phyloP scores from a whole-genome alignment of 2,888 invertebrate species.

The Thalpophila matura region DNA sequence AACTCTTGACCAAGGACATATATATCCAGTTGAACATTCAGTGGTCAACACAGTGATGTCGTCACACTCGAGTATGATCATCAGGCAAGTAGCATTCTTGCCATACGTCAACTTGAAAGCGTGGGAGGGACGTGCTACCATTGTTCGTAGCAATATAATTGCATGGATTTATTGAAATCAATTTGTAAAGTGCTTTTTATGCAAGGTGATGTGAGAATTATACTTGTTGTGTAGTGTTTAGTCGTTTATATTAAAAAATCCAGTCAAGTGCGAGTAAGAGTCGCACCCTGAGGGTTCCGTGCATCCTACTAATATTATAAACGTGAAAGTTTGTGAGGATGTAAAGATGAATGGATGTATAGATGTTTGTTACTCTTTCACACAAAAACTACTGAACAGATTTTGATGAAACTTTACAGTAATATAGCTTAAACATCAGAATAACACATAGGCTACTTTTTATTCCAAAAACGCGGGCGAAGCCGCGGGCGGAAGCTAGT shows the following conservation, averaged over 20 bases:
- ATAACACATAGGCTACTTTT: too few relatives aligned
- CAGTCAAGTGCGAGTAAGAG: background rate
- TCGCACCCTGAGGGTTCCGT: too few relatives aligned
- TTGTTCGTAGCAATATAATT: conserved; percentile 59
- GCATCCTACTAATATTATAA: too few relatives aligned
- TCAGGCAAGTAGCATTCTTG: conserved; percentile 58
- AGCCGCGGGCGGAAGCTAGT: too few relatives aligned
- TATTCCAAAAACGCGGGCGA: too few relatives aligned
- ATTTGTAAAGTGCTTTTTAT: conserved; percentile 41
- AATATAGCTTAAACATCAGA: too few relatives aligned
- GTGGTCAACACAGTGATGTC: conserved; percentile 19
- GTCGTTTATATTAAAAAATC: background rate
- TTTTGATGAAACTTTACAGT: too few relatives aligned
- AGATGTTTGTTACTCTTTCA: too few relatives aligned
- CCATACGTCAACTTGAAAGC: conserved; percentile 68
- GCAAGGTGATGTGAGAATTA: conserved; percentile 14
- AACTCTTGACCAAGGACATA: conserved; percentile 14
- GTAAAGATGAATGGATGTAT: too few relatives aligned
- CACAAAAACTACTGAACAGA: too few relatives aligned
- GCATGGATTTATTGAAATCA: conserved; percentile 51
- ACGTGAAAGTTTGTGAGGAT: too few relatives aligned
- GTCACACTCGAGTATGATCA: conserved; percentile 53
- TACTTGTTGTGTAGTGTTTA: background rate
- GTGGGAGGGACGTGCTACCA: conserved; percentile 66
- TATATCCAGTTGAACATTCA: conserved; percentile 32